These are phyloP conservation scores for Lophura nycthemera DNA, from an alignment of 2,113 vertebrate genomes.

Conservation along the genomic window DNA sequence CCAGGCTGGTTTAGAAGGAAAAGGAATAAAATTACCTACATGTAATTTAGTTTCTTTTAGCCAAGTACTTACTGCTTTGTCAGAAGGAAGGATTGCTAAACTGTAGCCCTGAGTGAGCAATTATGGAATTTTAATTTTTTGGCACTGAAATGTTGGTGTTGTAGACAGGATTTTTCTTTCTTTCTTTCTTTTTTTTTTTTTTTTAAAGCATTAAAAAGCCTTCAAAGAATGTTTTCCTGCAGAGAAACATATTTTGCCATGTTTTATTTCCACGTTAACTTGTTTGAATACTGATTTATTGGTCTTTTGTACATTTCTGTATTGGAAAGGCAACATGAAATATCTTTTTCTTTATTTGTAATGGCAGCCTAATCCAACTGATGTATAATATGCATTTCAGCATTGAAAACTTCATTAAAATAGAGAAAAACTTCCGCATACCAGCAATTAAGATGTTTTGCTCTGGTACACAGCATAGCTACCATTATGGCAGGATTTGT, in stretches of 20 bases:
- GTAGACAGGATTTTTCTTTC: not conserved
- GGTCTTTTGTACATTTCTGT: not conserved
- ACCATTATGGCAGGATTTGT: not conserved
- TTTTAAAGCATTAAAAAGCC: not conserved
- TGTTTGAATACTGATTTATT: constrained; percentile 13
- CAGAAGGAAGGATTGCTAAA: not conserved
- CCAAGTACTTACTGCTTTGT: not conserved
- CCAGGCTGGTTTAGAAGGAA: not conserved
- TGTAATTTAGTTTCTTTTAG: not conserved
- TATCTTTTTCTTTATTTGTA: constrained; percentile 28
- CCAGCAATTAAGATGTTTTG: constrained; percentile 16
- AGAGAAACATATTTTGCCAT: not conserved
- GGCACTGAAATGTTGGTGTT: not conserved
- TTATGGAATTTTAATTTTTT: not conserved
- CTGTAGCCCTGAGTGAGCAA: not conserved
- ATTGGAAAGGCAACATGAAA: constrained; percentile 10
- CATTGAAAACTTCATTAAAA: constrained; percentile 12
- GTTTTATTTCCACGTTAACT: constrained; percentile 20
- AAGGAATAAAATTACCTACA: not conserved
- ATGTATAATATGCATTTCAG: not conserved
- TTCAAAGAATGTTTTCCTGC: not conserved
- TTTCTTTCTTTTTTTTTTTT: no score
- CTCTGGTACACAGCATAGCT: not conserved
- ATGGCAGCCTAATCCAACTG: not conserved
- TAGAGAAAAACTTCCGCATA: not conserved